Evolutionary conservation across 2,888 invertebrate genomes (phyloP).

Genomic region (Piscicola geometra): DNA sequence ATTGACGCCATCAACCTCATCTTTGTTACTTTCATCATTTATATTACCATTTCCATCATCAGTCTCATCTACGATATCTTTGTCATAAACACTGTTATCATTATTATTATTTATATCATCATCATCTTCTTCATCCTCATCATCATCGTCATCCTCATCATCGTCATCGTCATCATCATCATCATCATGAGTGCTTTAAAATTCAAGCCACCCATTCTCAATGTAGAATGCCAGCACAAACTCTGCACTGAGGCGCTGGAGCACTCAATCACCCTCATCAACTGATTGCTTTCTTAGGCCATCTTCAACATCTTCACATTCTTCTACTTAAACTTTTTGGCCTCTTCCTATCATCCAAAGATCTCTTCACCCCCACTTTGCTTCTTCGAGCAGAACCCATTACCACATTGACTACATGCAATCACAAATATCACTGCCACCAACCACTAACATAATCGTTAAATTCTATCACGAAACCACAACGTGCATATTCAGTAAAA

Average conservation of each 20-base stretch:
- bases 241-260: too few species aligned
- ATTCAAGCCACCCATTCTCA: too few species aligned
- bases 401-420: too few species aligned
- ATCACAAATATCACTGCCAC: too few species aligned
- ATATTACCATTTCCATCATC: background rate
- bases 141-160: conserved; percentile 28
- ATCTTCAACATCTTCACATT: background rate
- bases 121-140: conserved; percentile 26
- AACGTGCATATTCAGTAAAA: too few species aligned
- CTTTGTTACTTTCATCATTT: conserved; percentile 24
- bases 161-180: conserved; percentile 30
- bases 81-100: background rate
- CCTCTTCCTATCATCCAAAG: conserved; percentile 26
- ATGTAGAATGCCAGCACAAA: too few species aligned
- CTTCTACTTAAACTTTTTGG: background rate
- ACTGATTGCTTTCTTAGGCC: background rate
- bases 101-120: conserved; percentile 12
- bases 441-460: too few species aligned
- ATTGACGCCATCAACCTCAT: conserved; percentile 34
- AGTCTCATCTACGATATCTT: background rate
- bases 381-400: too few species aligned
- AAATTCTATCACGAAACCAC: too few species aligned
- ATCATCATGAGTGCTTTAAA: conserved; percentile 28
- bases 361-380: too few species aligned
- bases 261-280: background rate